These are phyloP conservation scores for Synanthedon vespiformis DNA, from an alignment of 2,888 invertebrate genomes.

Conservation along the genomic window DNA sequence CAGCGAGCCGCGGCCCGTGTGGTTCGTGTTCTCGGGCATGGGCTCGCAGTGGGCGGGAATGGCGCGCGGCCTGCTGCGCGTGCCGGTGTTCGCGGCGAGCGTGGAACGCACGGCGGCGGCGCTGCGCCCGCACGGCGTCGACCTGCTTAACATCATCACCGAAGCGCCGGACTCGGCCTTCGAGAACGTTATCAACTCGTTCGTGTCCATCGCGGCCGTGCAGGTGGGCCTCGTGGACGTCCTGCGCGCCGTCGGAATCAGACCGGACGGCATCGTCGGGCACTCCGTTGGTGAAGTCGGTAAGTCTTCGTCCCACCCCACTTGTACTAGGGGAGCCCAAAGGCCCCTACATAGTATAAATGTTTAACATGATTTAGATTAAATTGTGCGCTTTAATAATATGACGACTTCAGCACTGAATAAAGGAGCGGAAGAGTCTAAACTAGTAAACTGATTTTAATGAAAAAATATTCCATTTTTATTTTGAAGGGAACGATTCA, in stretches of 20 bases:
- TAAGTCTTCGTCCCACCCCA: conserved; percentile 11
- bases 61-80: conserved; percentile 86
- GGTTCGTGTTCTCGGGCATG: conserved; percentile 98
- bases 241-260: conserved; percentile 78
- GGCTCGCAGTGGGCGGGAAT: conserved; percentile 98
- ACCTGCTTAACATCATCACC: conserved; percentile 84
- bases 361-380: too few species aligned
- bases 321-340: too few species aligned
- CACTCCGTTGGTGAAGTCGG: conserved; percentile 94
- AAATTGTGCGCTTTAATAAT: too few species aligned
- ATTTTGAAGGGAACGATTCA: conserved; percentile 11
- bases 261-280: conserved; percentile 94
- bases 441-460: too few species aligned
- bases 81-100: conserved; percentile 85
- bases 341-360: too few species aligned
- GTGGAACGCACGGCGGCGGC: conserved; percentile 82
- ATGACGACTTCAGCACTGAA: background rate
- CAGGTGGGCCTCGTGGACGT: conserved; percentile 97
- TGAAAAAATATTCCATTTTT: too few species aligned
- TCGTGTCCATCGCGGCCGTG: conserved; percentile 94
- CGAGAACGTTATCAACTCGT: conserved; percentile 89
- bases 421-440: background rate
- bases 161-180: conserved; percentile 82
- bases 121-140: conserved; percentile 82
- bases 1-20: conserved; percentile 81